Base-by-base conservation (phyloP, 2,797 vertebrate genomes). In the Semaprochilodus insignis region DNA sequence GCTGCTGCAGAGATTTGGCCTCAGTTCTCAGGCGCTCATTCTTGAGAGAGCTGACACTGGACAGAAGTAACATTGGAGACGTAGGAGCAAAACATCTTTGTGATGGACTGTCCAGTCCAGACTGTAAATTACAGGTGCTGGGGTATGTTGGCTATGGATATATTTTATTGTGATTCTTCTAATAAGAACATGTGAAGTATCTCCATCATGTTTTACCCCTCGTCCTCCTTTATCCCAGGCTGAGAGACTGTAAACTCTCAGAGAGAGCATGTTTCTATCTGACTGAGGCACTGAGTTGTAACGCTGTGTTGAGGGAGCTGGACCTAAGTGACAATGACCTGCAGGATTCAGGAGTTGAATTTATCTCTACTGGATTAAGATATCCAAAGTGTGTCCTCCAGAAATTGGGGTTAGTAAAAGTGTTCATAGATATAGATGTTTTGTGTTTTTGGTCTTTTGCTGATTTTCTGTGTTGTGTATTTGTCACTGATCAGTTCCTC, bases 321-420 rank as follows among this genome's bases (percentile, higher is more conserved):
- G 52, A 77, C 17, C 66, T 82, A 27, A 48, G 27, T 15, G 66
- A 82, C 75, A 82, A 82, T 4, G 57, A 82, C 66, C 55, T 82
- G 15, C 67, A 63, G 23, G 81, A 82, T 63, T 62, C 75, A 72
- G 74, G 74, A 72, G 81, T 82, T 17, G 14, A 82, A 15, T 16
- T 72, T 36, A n/a, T 82, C 17, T 71, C 74, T 63, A 10, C 16
- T 11, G 67, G 44, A 25, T 27, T 77, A 55, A 72, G 52, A 66
- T 63, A 65, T 63, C 67, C 81, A 21, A 57, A 40, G 59, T 83
- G 75, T 54, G 23, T 69, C 51, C 63, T 78, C 3, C 67, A 83
- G 69, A 62, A 14, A 1, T 13, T 82, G 31, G 57, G 78, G 78
- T 84, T 21, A 36, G 54, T 2, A 13, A 25, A 36, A 6, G 27